Base-by-base conservation (phyloP, 1,140 invertebrate genomes). In the Drosophila murphyi region DNA sequence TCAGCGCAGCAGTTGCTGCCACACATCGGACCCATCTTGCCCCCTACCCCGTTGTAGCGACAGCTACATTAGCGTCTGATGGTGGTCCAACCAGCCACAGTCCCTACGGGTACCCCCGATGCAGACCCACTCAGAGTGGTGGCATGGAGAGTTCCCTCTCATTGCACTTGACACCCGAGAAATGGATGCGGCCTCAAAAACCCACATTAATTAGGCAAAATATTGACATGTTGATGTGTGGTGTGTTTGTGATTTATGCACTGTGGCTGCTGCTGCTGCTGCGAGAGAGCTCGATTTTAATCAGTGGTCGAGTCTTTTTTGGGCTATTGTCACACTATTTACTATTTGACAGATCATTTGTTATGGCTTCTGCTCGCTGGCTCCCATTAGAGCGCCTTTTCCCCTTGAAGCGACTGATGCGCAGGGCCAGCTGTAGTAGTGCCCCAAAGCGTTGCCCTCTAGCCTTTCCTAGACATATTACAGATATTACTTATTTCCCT, bases 161-260 rank as follows among this genome's bases (percentile, higher is more conserved):
- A 55, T 48, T 68, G 85, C 83, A 87, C 80, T 83, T 88, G 83
- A 87, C 83, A 82, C 83, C 65, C 80, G 56, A 20, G 20, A 85
- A 85, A 86, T 85, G 77, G 82, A 86, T 85, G 82, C 80, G 64
- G 64, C 34, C 37, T 64, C 35, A 2, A 2, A 5, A 45, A 67
- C 69, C 76, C 83, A 83, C 83, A 87, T 88, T 83, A 89, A 89
- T 88, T 88, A 89, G 85, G 73, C 83, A 83, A 83, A 83, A 88
- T 88, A 88, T 89, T 89, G 83, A 83, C 86, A 88, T 39, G 63
- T 52, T 62, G 86, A 88, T 62, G 64, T 83, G 64, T 90, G 65
- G 77, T 75, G 70, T 70, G 74, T 35, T 62, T 77, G 74, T 88
- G 83, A 81, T 82, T 78, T 68, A 86, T 82, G 80, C 51, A 32